Evolutionary conservation across 2,888 invertebrate genomes (phyloP), one percentile per base, ranked within the genome.

Genomic region (Drosophila yooni): DNA sequence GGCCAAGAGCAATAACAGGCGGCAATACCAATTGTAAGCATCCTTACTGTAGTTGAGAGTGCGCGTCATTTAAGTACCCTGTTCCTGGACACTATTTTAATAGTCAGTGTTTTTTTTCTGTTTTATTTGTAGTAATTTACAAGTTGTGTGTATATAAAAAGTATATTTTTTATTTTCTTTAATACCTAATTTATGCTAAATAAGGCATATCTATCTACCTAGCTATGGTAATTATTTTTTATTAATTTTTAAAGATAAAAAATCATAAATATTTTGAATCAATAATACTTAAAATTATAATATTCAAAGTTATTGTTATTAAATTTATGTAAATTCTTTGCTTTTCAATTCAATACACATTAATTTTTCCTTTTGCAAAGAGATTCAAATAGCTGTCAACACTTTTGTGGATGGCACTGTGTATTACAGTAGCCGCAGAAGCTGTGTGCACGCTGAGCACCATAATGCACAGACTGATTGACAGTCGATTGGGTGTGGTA

Each of bases 401-500:
- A 59, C 13, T 48, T n/a, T 62, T n/a, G 11, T 43, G 29, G 62
- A 54, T 65, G 25, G 11, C 66, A 80, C 46, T 46, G 58, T 76
- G 52, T 79, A 50, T 1, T 25, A 46, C 25, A 50, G 21, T 60
- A 13, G n/a, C n/a, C 27, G 43, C 13, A 18, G 29, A 54, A 36
- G 31, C 40, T 64, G 48, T 48, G 54, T 50, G 36, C 52, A 61
- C 50, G 58, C 50, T 62, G 11, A 48, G 21, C 31, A 33, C 8
- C 34, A 29, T 36, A 64, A 15, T 15, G 48, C 48, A 13, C 31
- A 67, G 52, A 69, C 61, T 58, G 77, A 76, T 74, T 76, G 62
- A 59, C 73, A 51, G 61, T 62, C 61, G 31, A 33, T 51, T 38
- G 25, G 18, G 5, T n/a, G 33, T 13, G 50, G 6, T 7, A 40